A percentile compares a stretch with the other conserved stretches of the same genome.
Evolutionary conservation across 2,888 invertebrate species (phyloP).

Genomic region (Caenorhabditis sp.): DNA sequence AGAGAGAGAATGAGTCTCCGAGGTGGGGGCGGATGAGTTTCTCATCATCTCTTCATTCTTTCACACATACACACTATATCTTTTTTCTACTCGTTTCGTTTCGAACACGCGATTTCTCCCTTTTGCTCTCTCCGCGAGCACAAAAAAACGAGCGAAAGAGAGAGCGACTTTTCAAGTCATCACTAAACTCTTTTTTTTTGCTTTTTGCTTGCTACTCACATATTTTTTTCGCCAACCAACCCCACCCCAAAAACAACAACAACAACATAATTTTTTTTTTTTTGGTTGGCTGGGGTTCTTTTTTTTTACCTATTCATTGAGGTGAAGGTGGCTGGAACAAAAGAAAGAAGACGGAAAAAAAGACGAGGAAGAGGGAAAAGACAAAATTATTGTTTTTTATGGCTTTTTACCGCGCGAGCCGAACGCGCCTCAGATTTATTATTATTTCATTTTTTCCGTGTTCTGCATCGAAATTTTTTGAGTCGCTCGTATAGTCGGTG

Average conservation of each 20-base stretch:
- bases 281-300: background rate
- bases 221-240: background rate
- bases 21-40: conserved; percentile 5
- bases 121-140: background rate
- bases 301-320: too few species aligned
- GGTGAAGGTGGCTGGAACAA: too few species aligned
- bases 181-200: background rate
- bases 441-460: too few species aligned
- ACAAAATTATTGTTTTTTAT: conserved; percentile 1
- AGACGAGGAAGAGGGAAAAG: background rate
- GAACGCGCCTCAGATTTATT: too few species aligned
- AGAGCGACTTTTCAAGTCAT: background rate
- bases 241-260: background rate
- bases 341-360: too few species aligned
- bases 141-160: too few species aligned
- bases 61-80: background rate
- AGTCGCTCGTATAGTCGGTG: too few species aligned
- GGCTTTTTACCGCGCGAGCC: background rate
- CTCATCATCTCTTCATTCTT: conserved; percentile 1
- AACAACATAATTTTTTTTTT: background rate
- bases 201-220: background rate
- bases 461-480: too few species aligned
- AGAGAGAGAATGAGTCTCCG: background rate
- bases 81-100: background rate
- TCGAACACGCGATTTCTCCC: background rate